These are phyloP conservation scores for Eulemur rufifrons DNA, from an alignment of 2,113 vertebrate species.

Conservation along the genomic window DNA sequence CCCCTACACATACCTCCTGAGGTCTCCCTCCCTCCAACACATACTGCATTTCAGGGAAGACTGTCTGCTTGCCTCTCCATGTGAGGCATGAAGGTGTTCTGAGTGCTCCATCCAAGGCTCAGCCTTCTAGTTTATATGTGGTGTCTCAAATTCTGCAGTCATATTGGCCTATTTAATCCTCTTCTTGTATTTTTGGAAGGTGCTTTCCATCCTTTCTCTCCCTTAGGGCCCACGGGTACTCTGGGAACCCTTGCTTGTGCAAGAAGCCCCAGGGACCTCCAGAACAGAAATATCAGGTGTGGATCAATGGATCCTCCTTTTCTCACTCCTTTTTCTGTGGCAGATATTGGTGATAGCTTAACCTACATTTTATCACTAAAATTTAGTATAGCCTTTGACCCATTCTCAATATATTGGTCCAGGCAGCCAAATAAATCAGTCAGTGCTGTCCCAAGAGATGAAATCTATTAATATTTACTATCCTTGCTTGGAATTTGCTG, in stretches of 20 bases:
- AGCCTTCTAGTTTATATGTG: fast-evolving
- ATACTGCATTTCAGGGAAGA: background rate
- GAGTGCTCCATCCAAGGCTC: fast-evolving
- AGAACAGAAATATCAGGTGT: background rate
- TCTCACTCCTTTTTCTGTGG: fast-evolving
- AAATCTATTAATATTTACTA: background rate
- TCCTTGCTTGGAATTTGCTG: background rate
- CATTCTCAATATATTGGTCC: background rate
- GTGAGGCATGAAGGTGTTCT: fast-evolving
- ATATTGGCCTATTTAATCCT: background rate
- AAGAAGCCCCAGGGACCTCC: too few relatives aligned
- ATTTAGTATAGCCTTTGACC: background rate
- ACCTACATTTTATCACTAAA: background rate
- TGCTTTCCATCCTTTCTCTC: background rate
- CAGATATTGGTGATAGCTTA: background rate
- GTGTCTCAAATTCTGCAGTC: background rate
- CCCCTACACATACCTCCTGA: fast-evolving
- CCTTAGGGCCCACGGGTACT: background rate
- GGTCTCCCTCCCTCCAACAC: fast-evolving
- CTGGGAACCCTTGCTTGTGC: background rate
- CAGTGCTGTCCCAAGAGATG: background rate
- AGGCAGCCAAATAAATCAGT: background rate
- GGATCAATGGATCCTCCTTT: background rate
- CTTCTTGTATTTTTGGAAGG: background rate
- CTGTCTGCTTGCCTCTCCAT: background rate